Conservation (phyloP, 2,888 invertebrate genomes). For the Acanthosepion esculentum region DNA sequence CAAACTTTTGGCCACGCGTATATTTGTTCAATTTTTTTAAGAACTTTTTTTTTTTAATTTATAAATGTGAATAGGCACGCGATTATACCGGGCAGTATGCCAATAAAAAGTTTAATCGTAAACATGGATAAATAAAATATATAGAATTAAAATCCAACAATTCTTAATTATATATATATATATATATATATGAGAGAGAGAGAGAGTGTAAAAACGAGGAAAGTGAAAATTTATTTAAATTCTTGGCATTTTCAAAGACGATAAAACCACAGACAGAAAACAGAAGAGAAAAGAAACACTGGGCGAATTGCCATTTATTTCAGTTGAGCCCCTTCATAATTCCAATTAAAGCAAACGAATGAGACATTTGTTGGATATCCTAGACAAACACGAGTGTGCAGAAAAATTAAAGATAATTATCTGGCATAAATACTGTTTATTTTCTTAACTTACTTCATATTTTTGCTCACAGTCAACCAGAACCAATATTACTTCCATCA, state of each 20-base stretch:
- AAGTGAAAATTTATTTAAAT: background rate
- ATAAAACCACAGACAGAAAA: background rate
- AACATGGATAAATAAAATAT: too few species aligned
- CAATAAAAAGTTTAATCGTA: too few species aligned
- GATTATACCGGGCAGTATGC: too few species aligned
- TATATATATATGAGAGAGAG: too few species aligned
- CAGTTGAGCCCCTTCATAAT: background rate
- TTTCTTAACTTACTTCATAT: constrained; percentile 22
- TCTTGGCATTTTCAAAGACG: background rate
- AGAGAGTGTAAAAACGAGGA: too few species aligned
- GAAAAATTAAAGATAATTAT: constrained; percentile 1
- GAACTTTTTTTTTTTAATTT: too few species aligned
- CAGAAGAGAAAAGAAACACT: background rate
- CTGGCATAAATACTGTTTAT: constrained; percentile 33
- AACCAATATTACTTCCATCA: background rate
- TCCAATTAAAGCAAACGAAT: background rate
- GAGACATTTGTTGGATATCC: background rate
- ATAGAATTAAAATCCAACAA: too few species aligned
- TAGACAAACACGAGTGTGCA: constrained; percentile 33
- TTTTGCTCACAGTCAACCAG: constrained; percentile 15
- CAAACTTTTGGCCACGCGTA: too few species aligned
- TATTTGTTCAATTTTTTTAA: too few species aligned
- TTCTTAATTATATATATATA: too few species aligned
- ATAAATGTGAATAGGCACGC: too few species aligned
- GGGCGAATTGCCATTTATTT: constrained; percentile 4